Evolutionary conservation across 1,140 invertebrate species (phyloP).

Genomic region (Conus ventricosus): DNA sequence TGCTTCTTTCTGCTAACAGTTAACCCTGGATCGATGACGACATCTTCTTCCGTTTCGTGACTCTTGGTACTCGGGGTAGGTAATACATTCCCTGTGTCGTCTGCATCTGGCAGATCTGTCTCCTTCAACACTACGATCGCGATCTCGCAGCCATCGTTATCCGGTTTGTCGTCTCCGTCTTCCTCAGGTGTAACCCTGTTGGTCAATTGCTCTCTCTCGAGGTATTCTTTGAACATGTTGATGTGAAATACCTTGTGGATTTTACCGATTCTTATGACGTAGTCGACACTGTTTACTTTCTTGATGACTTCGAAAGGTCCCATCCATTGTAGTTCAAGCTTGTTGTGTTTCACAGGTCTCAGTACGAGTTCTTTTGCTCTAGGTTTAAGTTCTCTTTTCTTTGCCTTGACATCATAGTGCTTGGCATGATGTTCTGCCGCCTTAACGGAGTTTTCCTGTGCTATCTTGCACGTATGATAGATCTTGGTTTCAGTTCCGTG

Average conservation of each 20-base stretch:
- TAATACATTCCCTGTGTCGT: no score
- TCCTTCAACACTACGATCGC: no score
- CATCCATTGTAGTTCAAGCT: constrained; percentile 45
- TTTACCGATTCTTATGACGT: constrained; percentile 30
- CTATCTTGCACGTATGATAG: no score
- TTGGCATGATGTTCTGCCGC: no score
- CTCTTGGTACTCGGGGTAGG: no score
- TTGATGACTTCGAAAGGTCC: constrained; percentile 40
- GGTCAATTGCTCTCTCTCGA: background rate
- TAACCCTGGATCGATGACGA: background rate
- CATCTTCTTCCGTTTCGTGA: background rate
- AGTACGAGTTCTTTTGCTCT: constrained; percentile 11
- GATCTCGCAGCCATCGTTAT: background rate
- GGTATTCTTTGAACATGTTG: constrained; percentile 38
- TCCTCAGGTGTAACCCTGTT: background rate
- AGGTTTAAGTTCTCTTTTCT: no score
- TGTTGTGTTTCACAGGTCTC: constrained; percentile 37
- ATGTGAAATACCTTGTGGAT: constrained; percentile 38
- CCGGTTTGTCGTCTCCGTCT: background rate
- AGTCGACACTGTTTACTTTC: constrained; percentile 23
- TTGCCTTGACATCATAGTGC: no score
- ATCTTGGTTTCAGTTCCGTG: no score
- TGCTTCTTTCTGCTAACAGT: background rate
- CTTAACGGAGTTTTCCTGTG: no score
- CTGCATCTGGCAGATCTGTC: no score